These are phyloP conservation scores for Morpho helenor DNA, from an alignment of 2,888 invertebrate species.

Conservation along the genomic window DNA sequence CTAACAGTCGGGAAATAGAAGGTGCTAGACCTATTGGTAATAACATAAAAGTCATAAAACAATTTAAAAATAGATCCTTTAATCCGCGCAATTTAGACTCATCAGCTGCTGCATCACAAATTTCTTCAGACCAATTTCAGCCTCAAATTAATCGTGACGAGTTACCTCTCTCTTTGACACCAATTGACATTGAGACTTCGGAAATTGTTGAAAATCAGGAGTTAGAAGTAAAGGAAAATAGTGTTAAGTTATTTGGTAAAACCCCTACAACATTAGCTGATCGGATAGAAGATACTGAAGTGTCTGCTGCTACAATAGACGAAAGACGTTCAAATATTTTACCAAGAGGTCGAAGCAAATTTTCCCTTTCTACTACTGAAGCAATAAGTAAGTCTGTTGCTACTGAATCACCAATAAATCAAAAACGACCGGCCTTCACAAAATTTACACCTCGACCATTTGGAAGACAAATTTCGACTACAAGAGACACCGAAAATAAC, in stretches of 20 bases:
- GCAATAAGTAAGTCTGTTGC: conserved; percentile 33
- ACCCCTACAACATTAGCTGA: conserved; percentile 45
- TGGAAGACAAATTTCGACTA: conserved; percentile 38
- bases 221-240: conserved; percentile 34
- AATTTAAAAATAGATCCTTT: conserved; percentile 49
- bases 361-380: conserved; percentile 51
- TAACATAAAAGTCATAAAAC: conserved; percentile 36
- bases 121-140: conserved; percentile 54
- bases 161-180: conserved; percentile 69
- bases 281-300: conserved; percentile 55
- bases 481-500: conserved; percentile 30
- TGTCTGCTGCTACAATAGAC: conserved; percentile 63
- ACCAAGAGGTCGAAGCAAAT: conserved; percentile 60
- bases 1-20: conserved; percentile 64
- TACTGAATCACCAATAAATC: conserved; percentile 39
- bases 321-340: conserved; percentile 49
- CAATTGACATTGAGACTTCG: conserved; percentile 59
- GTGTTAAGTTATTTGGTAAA: conserved; percentile 38
- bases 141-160: conserved; percentile 65
- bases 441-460: conserved; percentile 70
- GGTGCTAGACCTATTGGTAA: conserved; percentile 32
- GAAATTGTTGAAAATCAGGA: conserved; percentile 37
- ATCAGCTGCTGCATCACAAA: conserved; percentile 57
- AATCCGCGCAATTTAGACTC: conserved; percentile 49
- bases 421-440: conserved; percentile 54